phyloP scores from a whole-genome alignment of 2,888 invertebrate species.

The Drosophila trichaetosa region DNA sequence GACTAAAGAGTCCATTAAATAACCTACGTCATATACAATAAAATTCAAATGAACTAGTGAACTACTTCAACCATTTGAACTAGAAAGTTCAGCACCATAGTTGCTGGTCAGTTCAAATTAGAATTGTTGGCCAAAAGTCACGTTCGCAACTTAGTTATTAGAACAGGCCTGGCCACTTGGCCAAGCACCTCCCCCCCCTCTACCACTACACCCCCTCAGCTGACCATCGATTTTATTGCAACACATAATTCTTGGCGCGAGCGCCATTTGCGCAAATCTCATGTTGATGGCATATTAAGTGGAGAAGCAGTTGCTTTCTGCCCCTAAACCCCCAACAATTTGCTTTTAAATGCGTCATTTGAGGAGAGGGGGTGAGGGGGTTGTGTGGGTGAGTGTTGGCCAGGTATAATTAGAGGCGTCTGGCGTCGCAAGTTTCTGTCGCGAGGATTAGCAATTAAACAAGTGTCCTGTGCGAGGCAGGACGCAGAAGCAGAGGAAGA shows the following conservation, averaged over 20 bases:
- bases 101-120: slow-evolving; percentile 53
- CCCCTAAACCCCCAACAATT: slow-evolving; percentile 49
- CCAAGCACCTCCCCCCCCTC: not conserved
- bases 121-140: slow-evolving; percentile 72
- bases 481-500: not conserved
- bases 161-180: slow-evolving; percentile 35
- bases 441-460: slow-evolving; percentile 78
- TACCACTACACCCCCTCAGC: not conserved
- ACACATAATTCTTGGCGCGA: slow-evolving; percentile 71
- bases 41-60: slow-evolving; percentile 3
- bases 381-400: not conserved
- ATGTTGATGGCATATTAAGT: slow-evolving; percentile 81
- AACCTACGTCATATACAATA: not conserved
- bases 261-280: slow-evolving; percentile 77
- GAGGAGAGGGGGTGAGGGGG: not conserved
- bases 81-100: not conserved
- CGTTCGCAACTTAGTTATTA: slow-evolving; percentile 75
- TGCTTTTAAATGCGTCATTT: slow-evolving; percentile 69
- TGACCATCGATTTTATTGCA: slow-evolving; percentile 74
- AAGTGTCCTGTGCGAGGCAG: slow-evolving; percentile 58
- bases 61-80: not conserved
- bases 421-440: slow-evolving; percentile 40
- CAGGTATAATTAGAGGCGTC: slow-evolving; percentile 74
- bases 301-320: slow-evolving; percentile 23
- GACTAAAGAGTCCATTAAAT: not conserved